Base-by-base conservation (phyloP, 2,888 invertebrate species). In the Leptura quadrifasciata region DNA sequence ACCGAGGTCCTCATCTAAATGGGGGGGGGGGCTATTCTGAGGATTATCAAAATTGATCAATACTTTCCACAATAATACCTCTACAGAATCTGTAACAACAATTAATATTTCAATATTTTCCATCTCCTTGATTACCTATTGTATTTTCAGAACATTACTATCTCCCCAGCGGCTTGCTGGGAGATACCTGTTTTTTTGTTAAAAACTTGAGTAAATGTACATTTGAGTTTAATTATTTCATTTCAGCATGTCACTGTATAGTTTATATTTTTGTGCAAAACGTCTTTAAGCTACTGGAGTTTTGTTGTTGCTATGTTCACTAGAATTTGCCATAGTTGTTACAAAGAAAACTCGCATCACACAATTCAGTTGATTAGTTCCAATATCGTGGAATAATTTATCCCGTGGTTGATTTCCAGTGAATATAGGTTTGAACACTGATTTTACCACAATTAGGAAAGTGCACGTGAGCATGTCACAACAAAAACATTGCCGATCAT, bases 401-500 rank as follows among this genome's bases (percentile, higher is more conserved):
- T 12, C 15, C 10, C 15, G n/a, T 47, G 47, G 47, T 47, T n/a
- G 20, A 24, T 17, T 71, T 65, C 64, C 71, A 58, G 72, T 77
- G 68, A 71, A 58, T 60, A 63, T 63, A 24, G 18, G 6, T 39
- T 12, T 58, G 31, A 20, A 58, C 60, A 12, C n/a, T 60, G 52
- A 35, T 64, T 31, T 55, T 57, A 58, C 18, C 61, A 52, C 72
- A 75, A 61, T 55, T 70, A 61, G 65, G 72, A 74, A 69, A 75
- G 79, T 84, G 86, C 85, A 86, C 85, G 85, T 85, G 83, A 84
- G 86, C 86, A 86, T 82, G 85, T 85, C 85, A 85, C 86, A 85
- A 85, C 85, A 81, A 61, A 72, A 69, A 76, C 70, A 80, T 68
- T 79, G 78, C 79, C 81, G 81, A 78, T 81, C 77, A 67, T 76